Evolutionary conservation across 2,113 vertebrate species (phyloP).

Genomic region (Petrocephalus zakoni): DNA sequence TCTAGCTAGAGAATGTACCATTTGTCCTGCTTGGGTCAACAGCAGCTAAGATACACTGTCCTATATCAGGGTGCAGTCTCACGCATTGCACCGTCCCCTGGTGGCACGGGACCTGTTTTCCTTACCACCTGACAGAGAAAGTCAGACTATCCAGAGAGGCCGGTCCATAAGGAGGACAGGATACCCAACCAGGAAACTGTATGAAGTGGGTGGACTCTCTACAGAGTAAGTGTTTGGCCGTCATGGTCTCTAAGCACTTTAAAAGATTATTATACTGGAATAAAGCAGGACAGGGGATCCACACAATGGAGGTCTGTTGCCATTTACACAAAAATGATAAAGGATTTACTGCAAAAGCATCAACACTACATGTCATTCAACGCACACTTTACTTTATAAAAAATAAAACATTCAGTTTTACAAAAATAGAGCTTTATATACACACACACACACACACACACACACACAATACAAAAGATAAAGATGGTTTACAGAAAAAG

Average conservation of each 20-base stretch:
- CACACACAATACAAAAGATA: not conserved
- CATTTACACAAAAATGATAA: not conserved
- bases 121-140: not conserved
- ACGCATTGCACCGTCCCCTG: not conserved
- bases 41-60: not conserved
- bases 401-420: constrained; percentile 2
- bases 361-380: not conserved
- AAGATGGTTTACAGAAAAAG: not conserved
- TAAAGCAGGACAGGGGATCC: not conserved
- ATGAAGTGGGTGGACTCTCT: not conserved
- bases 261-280: not conserved
- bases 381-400: not conserved
- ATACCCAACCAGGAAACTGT: not conserved
- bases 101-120: not conserved
- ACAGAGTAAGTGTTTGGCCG: not conserved
- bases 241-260: not conserved
- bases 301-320: not conserved
- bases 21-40: not conserved
- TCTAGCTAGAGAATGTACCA: not conserved
- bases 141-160: not conserved
- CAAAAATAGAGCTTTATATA: constrained; percentile 8
- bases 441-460: no score
- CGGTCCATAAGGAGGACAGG: not conserved
- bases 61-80: not conserved
- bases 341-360: not conserved